phyloP scores from a whole-genome alignment of 2,113 vertebrate species.

The human (Homo sapiens) region DNA sequence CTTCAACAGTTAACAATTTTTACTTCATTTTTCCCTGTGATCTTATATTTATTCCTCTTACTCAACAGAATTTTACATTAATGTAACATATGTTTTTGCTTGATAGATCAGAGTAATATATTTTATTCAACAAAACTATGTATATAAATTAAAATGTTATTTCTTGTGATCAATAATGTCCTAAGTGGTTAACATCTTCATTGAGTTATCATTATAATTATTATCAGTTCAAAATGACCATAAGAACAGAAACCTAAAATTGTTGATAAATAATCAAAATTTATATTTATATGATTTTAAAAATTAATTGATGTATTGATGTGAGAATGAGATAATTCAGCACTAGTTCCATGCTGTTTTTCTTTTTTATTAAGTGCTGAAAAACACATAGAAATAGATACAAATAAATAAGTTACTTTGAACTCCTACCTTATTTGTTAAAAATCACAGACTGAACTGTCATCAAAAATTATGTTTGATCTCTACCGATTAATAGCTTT shows the following conservation, averaged over 20 bases:
- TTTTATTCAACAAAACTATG: neutral
- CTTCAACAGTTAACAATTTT: neutral
- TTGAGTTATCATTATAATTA: neutral
- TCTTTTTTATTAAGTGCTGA: neutral
- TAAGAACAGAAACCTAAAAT: neutral
- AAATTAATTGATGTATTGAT: neutral
- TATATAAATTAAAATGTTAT: neutral
- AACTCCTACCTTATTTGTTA: neutral
- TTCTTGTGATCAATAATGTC: neutral
- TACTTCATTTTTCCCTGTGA: neutral
- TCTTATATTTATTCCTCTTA: neutral
- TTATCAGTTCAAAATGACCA: neutral
- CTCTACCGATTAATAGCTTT: neutral
- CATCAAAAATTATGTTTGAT: conserved; percentile 1
- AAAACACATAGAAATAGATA: neutral
- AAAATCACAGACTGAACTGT: neutral
- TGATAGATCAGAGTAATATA: neutral
- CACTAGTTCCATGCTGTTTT: neutral
- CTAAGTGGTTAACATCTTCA: neutral
- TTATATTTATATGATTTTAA: neutral
- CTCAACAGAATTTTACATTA: neutral
- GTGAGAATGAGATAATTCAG: neutral
- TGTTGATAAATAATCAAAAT: neutral
- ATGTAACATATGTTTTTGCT: neutral
- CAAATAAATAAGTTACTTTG: neutral